A percentile compares a stretch with the other conserved stretches of the same genome.
phyloP scores from a whole-genome alignment of 2,797 vertebrate species.

The Myiotriccus ornatus region DNA sequence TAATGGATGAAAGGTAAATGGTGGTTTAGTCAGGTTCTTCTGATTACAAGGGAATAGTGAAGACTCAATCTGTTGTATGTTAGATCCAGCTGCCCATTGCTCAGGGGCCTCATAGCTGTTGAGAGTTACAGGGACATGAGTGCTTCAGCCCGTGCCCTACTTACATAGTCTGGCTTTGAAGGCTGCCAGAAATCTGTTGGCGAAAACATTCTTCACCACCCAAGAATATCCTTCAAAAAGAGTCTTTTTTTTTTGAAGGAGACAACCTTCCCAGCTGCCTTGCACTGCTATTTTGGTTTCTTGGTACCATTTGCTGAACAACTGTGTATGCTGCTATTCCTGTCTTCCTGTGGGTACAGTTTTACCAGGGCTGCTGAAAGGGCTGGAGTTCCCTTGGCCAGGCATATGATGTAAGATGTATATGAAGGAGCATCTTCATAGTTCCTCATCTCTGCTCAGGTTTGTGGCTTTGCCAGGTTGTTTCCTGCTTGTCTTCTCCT shows the following conservation, averaged over 20 bases:
- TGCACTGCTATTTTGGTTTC: not conserved
- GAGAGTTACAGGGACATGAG: not conserved
- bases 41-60: not conserved
- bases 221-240: conserved; percentile 6
- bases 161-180: not conserved
- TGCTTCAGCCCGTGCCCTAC: not conserved
- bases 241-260: not conserved
- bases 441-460: not conserved
- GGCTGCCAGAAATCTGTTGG: not conserved
- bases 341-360: not conserved
- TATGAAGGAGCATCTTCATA: not conserved
- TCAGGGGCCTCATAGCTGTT: not conserved
- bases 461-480: not conserved
- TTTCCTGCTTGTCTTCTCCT: not conserved
- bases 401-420: not conserved
- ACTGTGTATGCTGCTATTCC: not conserved
- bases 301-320: conserved; percentile 3
- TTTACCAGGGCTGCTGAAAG: not conserved
- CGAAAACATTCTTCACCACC: not conserved
- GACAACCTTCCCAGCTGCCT: not conserved
- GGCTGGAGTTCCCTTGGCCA: not conserved
- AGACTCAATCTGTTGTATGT: not conserved
- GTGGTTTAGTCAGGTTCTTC: not conserved
- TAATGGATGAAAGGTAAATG: not conserved
- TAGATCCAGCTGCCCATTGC: not conserved